Percentiles rank a stretch among this genome's conserved stretches.
phyloP scores from a whole-genome alignment of 64 coral and sea anemone species.

The Pocillopora damicornis region DNA sequence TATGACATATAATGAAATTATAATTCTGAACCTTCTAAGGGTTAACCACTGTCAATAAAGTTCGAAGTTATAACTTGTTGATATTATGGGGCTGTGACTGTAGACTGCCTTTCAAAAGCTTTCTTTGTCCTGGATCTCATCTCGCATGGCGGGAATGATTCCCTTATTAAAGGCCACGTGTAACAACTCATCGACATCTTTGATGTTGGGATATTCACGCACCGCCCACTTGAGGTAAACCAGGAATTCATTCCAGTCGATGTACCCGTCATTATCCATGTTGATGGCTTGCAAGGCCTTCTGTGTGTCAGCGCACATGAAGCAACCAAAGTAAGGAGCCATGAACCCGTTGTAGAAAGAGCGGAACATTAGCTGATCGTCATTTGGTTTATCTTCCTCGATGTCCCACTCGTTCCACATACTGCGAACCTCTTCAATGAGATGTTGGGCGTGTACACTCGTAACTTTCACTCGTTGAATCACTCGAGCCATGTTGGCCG shows the following conservation, averaged over 20 bases:
- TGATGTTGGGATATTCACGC: conserved; percentile 58
- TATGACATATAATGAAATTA: too few species aligned
- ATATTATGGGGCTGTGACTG: too few species aligned
- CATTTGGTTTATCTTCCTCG: conserved; percentile 8
- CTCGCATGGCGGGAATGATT: conserved; percentile 66
- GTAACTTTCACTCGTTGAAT: not conserved
- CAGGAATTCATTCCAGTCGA: conserved; percentile 72
- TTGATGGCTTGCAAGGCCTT: conserved; percentile 56
- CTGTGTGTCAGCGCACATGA: conserved; percentile 51
- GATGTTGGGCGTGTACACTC: not conserved
- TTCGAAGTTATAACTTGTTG: too few species aligned
- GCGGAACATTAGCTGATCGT: conserved; percentile 45
- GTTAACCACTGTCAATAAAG: too few species aligned
- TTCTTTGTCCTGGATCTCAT: not conserved
- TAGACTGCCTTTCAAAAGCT: too few species aligned
- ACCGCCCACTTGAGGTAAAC: conserved; percentile 68
- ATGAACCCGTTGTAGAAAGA: conserved; percentile 77
- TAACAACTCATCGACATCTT: conserved; percentile 55
- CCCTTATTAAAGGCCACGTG: conserved; percentile 62
- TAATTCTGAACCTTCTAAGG: too few species aligned
- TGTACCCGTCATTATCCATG: conserved; percentile 61
- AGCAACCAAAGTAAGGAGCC: conserved; percentile 69
- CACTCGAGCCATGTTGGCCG: not conserved
- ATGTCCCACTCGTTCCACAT: conserved; percentile 63
- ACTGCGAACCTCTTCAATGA: conserved; percentile 41